These are phyloP conservation scores for Drosophila burlai DNA, from an alignment of 1,140 invertebrate species.

Conservation along the genomic window DNA sequence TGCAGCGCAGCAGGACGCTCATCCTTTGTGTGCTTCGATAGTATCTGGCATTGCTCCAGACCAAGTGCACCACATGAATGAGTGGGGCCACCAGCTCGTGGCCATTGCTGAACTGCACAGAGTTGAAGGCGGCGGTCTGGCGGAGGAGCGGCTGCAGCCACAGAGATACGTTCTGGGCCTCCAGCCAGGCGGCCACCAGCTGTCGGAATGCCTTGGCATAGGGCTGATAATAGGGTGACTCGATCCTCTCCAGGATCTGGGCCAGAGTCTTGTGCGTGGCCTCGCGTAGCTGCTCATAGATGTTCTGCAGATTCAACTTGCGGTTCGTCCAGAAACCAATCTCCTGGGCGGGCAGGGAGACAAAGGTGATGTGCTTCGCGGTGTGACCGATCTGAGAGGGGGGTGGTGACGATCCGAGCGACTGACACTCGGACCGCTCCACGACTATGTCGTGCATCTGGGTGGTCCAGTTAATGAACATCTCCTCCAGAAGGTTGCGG, in stretches of 20 bases:
- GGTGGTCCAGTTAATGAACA: conserved; percentile 91
- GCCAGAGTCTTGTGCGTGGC: conserved; percentile 92
- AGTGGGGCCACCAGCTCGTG: conserved; percentile 88
- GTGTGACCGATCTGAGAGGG: neutral
- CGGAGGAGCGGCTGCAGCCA: conserved; percentile 88
- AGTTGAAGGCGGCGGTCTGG: conserved; percentile 88
- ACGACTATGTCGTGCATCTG: conserved; percentile 89
- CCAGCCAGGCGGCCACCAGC: conserved; percentile 88
- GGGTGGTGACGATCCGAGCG: conserved; percentile 16
- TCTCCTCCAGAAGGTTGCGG: conserved; percentile 90
- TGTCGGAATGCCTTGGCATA: conserved; percentile 90
- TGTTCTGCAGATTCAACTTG: conserved; percentile 91
- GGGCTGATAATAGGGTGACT: conserved; percentile 90
- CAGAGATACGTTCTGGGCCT: conserved; percentile 90
- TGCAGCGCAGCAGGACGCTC: conserved; percentile 89
- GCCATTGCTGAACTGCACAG: conserved; percentile 88
- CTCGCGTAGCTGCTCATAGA: conserved; percentile 93
- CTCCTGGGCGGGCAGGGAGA: conserved; percentile 89
- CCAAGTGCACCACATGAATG: conserved; percentile 90
- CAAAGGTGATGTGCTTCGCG: conserved; percentile 75
- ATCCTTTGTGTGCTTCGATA: conserved; percentile 92
- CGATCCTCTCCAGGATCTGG: conserved; percentile 89
- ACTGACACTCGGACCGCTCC: conserved; percentile 62
- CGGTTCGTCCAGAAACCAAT: conserved; percentile 90
- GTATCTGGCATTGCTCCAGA: conserved; percentile 94